Conservation (phyloP, 2,797 vertebrate species). For the Adelosebastes latens region DNA sequence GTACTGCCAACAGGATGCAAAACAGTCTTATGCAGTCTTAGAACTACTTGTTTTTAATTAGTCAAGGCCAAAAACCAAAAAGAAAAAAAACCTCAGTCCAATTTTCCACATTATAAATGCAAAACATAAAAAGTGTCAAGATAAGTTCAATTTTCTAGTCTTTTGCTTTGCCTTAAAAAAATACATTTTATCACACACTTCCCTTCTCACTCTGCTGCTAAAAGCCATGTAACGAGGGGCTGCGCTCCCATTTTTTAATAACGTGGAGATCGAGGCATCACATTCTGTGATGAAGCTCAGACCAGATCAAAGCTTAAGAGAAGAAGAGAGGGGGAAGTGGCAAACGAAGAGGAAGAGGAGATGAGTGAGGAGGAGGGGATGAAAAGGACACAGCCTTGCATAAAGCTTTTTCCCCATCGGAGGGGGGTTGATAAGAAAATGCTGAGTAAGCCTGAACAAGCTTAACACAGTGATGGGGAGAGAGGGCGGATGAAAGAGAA, state of each 20-base stretch:
- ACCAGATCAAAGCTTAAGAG: slow-evolving; percentile 18
- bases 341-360: neutral
- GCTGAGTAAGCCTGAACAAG: slow-evolving; percentile 56
- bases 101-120: neutral
- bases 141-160: neutral
- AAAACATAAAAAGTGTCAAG: neutral
- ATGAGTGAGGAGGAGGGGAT: neutral
- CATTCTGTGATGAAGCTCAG: neutral
- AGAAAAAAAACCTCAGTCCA: neutral
- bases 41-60: neutral
- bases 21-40: neutral
- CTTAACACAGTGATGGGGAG: slow-evolving; percentile 26
- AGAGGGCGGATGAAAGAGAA: neutral
- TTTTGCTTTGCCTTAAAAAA: neutral
- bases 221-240: neutral
- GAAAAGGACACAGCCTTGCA: slow-evolving; percentile 28
- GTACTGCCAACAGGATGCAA: neutral
- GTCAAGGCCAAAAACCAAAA: neutral
- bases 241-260: slow-evolving; percentile 4
- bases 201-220: neutral
- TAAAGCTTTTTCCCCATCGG: slow-evolving; percentile 29
- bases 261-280: neutral
- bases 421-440: slow-evolving; percentile 54
- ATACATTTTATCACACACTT: neutral
- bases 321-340: neutral